Conservation (phyloP, 2,888 invertebrate species). For the Tenthredo notha region DNA sequence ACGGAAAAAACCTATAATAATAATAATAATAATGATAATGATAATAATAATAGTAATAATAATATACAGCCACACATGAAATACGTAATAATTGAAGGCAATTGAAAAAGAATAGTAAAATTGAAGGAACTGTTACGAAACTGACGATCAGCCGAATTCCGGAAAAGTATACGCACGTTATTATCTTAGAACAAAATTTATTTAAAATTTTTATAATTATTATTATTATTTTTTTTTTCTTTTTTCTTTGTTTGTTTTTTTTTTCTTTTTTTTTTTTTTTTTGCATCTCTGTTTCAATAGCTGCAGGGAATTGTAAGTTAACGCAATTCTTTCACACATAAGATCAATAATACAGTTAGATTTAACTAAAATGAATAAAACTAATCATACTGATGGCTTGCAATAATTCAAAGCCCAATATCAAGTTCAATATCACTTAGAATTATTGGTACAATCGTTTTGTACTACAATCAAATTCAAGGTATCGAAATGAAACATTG, state of each 20-base stretch:
- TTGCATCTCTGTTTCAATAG: neutral
- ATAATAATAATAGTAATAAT: neutral
- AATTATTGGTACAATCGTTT: neutral
- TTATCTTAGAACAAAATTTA: neutral
- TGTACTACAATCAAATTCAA: neutral
- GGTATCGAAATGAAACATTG: constrained; percentile 14
- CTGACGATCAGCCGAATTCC: neutral
- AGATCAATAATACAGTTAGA: constrained; percentile 34
- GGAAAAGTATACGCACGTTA: neutral
- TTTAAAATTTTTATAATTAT: neutral
- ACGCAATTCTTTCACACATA: neutral
- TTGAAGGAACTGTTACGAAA: neutral
- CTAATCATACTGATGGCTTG: constrained; percentile 44
- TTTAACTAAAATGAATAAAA: constrained; percentile 36
- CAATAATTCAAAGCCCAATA: constrained; percentile 33
- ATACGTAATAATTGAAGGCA: constrained; percentile 27
- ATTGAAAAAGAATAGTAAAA: neutral
- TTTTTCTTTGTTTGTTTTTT: neutral
- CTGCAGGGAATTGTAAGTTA: neutral
- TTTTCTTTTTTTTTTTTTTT: neutral
- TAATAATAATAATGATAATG: neutral
- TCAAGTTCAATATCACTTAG: constrained; percentile 33
- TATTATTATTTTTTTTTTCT: too few species aligned
- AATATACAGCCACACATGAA: constrained; percentile 44
- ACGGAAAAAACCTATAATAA: neutral